Evolutionary conservation across 2,113 vertebrate genomes (phyloP), one percentile per base, ranked within the genome.

Genomic region (Glareola pratincola): DNA sequence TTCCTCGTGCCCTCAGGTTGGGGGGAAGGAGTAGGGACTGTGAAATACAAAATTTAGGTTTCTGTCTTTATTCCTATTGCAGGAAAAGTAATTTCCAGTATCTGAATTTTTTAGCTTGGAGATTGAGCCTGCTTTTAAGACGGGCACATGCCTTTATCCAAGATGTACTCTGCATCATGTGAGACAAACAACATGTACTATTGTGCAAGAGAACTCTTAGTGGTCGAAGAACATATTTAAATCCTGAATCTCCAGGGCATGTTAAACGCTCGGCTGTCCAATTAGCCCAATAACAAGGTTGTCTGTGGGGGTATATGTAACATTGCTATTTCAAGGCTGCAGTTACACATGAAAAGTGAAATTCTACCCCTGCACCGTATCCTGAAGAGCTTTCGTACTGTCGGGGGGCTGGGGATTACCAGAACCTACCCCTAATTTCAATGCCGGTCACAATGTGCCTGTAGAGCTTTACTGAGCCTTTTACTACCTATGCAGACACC

Each of bases 1-100:
- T 37, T 43, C 54, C 27, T 48, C 11, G 3, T 24, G 10, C 20
- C 1, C 14, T 48, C 4, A 0, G 0, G 1, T 15, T 29, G 72
- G 14, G 21, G 41, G 23, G 10, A 64, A n/a, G 27, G 32, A 78
- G 29, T 34, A n/a, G 76, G 21, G 12, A 7, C 43, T 86, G 53
- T 41, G 23, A 12, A 1, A 2, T 2, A 24, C 10, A 60, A 36
- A n/a, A 29, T 81, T 76, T 14, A 23, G 23, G 3, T 79, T 85
- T 78, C 45, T 41, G 19, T 18, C 37, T 69, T 78, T 17, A 13
- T 53, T 83, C 5, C 0, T 27, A 26, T 54, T 32, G n/a, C 22
- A 78, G 69, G 32, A 60, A 37, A 63, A 59, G 21, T 60, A 7
- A 27, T 24, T 84, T 69, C 21, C 13, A 66, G 8, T 24, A 22